These are phyloP conservation scores for Heliconius himera DNA, from an alignment of 1,140 invertebrate genomes.

Conservation along the genomic window DNA sequence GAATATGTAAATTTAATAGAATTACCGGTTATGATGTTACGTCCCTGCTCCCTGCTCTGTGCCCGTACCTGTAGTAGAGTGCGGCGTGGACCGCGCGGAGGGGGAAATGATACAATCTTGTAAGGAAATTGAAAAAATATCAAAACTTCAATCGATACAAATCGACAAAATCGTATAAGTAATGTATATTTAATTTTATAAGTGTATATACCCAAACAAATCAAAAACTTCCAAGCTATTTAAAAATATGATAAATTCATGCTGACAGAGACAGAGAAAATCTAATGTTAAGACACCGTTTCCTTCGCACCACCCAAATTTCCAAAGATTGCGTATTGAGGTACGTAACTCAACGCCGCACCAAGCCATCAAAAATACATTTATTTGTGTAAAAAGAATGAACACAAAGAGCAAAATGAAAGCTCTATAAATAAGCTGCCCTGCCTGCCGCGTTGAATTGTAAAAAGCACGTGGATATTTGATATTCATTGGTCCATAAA, in stretches of 20 bases:
- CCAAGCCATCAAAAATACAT: neutral
- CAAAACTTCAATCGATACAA: too few species aligned
- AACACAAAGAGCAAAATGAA: neutral
- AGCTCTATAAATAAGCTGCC: neutral
- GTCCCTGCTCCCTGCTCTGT: constrained; percentile 1
- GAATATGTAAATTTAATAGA: constrained; percentile 20
- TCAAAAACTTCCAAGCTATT: too few species aligned
- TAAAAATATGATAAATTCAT: too few species aligned
- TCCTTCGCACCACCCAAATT: too few species aligned
- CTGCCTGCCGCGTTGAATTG: neutral
- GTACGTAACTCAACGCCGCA: too few species aligned
- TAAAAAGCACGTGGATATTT: constrained; percentile 10
- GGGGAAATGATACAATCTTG: neutral
- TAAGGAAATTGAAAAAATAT: neutral
- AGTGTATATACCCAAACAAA: too few species aligned
- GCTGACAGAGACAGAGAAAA: too few species aligned
- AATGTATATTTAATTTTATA: too few species aligned
- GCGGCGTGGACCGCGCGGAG: neutral
- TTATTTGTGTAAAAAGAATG: neutral
- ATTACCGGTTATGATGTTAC: constrained; percentile 40
- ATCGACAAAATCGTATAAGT: too few species aligned
- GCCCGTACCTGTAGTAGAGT: neutral
- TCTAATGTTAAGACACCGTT: too few species aligned
- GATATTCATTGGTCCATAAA: constrained; percentile 9
- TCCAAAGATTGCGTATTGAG: too few species aligned